Evolutionary conservation across 2,797 vertebrate species (phyloP), one percentile per base, ranked within the genome.

Genomic region (Chloroceryle amazona): DNA sequence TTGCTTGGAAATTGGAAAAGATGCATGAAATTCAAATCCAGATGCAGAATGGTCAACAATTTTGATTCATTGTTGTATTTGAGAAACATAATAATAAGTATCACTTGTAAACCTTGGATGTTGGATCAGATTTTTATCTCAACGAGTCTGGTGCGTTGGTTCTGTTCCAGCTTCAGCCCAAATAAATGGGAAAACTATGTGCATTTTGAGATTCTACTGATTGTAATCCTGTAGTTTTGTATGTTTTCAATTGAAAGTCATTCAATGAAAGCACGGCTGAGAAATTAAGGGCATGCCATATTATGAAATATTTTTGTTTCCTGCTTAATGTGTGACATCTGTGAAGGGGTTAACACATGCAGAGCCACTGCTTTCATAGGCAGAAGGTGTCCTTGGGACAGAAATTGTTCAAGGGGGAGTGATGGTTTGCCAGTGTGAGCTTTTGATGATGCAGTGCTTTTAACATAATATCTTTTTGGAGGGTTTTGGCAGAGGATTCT

Each of bases 401-500:
- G 85, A 79, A 73, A 11, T 17, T 31, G 44, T 70, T 82, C 63
- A 62, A 72, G 37, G 17, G 11, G 19, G 44, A 60, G 31, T 13
- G 23, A 13, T 62, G 47, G 52, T 44, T 57, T 93, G 33, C 63
- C 67, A 41, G 15, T 18, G 44, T n/a, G 19, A 86, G 35, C 58
- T 84, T 89, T 81, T 81, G 76, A 87, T 75, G 72, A 76, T 63
- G 37, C 54, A 76, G 74, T 76, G 67, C 83, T 95, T 93, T 96
- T 96, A 95, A 82, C 15, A 8, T 72, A 81, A 60, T 74, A 74
- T 76, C 25, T 62, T 95, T 94, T 86, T 35, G 61, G 83, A 90
- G 47, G 8, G 8, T 80, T 94, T 96, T 96, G 96, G 93, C 88
- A 89, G 62, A 82, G 41, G 79, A 86, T 55, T 66, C 67, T 94